Evolutionary conservation across 2,888 invertebrate genomes (phyloP), one percentile per base, ranked within the genome.

Genomic region (Chalcis sispes): DNA sequence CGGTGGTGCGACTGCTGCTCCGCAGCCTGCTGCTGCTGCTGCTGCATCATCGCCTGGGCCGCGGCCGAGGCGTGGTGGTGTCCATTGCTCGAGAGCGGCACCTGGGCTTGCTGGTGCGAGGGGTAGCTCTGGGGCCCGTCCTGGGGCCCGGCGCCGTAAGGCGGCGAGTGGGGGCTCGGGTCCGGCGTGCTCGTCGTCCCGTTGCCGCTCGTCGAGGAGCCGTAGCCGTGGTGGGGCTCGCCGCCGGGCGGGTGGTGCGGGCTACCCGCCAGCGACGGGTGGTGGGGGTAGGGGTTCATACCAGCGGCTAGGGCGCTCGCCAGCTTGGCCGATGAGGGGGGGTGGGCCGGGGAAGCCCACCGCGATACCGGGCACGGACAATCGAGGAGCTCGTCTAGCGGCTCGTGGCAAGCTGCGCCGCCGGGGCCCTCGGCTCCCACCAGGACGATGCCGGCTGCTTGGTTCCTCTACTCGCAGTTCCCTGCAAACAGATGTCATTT

Each of bases 241-340:
- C 85, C 85, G 78, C 86, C 85, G 69, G 86, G 84, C 75, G 90
- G 88, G 79, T 89, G 88, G 83, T 88, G 87, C 73, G 88, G 86
- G 89, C 90, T 82, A 87, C 90, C 85, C 88, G 90, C 84, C 85
- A 90, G 80, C 89, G 90, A 84, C 89, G 90, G 86, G 80, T 89
- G 88, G 84, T 88, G 88, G 82, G 89, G 90, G 88, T 92, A 93
- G 89, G 95, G 94, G 94, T 95, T 96, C 95, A 96, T 95, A 91
- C 94, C 94, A 90, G 93, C 91, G 90, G 94, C 92, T 89, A 93
- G 90, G 91, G 94, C 93, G 93, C 94, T 94, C 91, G 95, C 95
- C 95, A 95, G 95, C 92, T 95, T 95, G 95, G 91, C 92, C 84
- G 92, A 92, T 91, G 90, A 90, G 90, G 82, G 90, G 85, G 91